A percentile compares a stretch with the other conserved stretches of the same genome.
Evolutionary conservation across 2,113 vertebrate genomes (phyloP).

Genomic region (Ageneiosus marmoratus): DNA sequence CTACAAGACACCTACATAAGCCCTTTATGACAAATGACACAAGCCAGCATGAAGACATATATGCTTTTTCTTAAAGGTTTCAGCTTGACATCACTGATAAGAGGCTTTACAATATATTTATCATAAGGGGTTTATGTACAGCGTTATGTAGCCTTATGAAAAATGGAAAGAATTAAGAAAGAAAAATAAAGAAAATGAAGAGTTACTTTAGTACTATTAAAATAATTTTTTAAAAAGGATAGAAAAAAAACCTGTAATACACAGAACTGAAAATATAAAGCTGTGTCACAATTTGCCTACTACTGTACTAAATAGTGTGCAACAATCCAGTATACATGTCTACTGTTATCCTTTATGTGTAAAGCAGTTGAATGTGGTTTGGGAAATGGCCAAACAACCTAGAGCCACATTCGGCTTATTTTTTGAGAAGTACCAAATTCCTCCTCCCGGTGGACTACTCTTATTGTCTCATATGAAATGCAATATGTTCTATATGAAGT

Average conservation of each 20-base stretch:
- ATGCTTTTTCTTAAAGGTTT: too few relatives aligned
- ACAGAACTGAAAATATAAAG: background rate
- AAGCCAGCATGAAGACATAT: too few relatives aligned
- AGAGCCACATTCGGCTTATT: background rate
- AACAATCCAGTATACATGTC: background rate
- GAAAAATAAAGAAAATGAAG: background rate
- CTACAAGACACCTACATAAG: too few relatives aligned
- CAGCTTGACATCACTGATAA: too few relatives aligned
- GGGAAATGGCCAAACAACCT: background rate
- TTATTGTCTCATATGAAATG: conserved; percentile 19
- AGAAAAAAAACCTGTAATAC: background rate
- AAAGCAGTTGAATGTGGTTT: background rate
- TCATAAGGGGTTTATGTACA: background rate
- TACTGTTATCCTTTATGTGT: background rate
- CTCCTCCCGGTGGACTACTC: conserved; percentile 10
- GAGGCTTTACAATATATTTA: background rate
- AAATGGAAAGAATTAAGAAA: background rate
- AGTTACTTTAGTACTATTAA: background rate
- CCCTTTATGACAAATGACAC: too few relatives aligned
- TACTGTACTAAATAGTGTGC: background rate
- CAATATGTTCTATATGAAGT: conserved; percentile 25
- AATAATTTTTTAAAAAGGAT: background rate
- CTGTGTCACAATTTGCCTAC: background rate
- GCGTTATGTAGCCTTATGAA: background rate
- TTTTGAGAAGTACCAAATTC: background rate